Evolutionary conservation across 2,797 vertebrate genomes (phyloP), one percentile per base, ranked within the genome.

Genomic region (Ciconia nigra): DNA sequence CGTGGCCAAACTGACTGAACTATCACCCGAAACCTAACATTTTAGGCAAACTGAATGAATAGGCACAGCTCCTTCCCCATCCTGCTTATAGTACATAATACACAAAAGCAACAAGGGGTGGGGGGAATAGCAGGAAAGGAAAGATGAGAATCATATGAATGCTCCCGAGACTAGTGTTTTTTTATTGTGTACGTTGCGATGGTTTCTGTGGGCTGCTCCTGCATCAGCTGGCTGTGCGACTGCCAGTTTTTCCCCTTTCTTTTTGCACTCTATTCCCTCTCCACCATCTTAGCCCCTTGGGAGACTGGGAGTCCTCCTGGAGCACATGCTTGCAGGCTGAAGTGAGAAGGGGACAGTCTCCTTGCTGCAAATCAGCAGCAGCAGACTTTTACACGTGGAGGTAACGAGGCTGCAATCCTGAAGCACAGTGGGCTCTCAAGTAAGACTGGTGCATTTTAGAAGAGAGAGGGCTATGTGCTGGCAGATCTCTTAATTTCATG

Each of bases 301-400:
- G 54, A 49, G 37, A 20, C 22, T 5, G 52, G 49, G 15, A 61
- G 10, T 29, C 35, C 41, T 63, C 19, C 46, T n/a, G 76, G 37
- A 90, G 54, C 46, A n/a, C 52, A 24, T 0, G 2, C 20, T 4
- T 1, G 46, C n/a, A 39, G 65, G 26, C 57, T 46, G 72, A 33
- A 39, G 83, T 0, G 22, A 9, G 21, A 54, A 14, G 15, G 17
- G 28, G 4, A 70, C 51, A 62, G 16, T 15, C 12, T 44, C 57
- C 65, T 59, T 19, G 17, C 39, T 61, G 46, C 55, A 76, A 46
- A n/a, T 3, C 61, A n/a, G 2, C 62, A 55, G 0, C 39, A 51
- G 2, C 41, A 59, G 28, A 29, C 4, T 12, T 1, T 41, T 20
- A 25, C 0, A 0, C 3, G 14, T 5, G 26, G 61, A 41, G 16